Conservation (phyloP, 2,113 vertebrate species). For the Microcebus ravelobensis region DNA sequence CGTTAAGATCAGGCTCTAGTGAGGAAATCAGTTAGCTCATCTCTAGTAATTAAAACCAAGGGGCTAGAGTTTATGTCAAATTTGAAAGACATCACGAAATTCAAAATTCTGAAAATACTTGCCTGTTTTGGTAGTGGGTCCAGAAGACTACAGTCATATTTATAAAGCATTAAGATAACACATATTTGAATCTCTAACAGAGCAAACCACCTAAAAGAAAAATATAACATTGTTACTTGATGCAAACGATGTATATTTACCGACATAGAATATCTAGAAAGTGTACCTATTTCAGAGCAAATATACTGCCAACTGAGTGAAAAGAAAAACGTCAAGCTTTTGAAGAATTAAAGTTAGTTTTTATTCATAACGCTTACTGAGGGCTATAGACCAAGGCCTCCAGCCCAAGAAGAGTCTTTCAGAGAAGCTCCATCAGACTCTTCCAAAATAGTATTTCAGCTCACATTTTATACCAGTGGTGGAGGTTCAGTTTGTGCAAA, state of each 20-base stretch:
- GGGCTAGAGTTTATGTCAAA: not conserved
- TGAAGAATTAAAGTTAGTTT: no score
- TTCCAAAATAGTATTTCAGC: no score
- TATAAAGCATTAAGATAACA: constrained; percentile 85
- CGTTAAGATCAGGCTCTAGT: not conserved
- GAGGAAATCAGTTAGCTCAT: not conserved
- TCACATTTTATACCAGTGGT: no score
- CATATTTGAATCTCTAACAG: constrained; percentile 89
- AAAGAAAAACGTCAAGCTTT: no score
- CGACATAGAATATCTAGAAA: not conserved
- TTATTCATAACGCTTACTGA: no score
- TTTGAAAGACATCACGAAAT: not conserved
- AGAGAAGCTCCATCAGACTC: no score
- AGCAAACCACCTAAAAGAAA: constrained; percentile 87
- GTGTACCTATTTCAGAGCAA: not conserved
- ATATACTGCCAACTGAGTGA: not conserved
- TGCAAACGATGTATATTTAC: not conserved
- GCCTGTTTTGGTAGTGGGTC: constrained; percentile 89
- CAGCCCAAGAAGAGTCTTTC: no score
- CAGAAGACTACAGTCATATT: constrained; percentile 87
- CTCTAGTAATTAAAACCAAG: not conserved
- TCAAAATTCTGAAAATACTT: constrained; percentile 55
- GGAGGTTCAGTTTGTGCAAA: no score
- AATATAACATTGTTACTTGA: not conserved
- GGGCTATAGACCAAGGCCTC: no score